A percentile compares a stretch with the other conserved stretches of the same genome.
Evolutionary conservation across 2,888 invertebrate genomes (phyloP).

Genomic region (Lithophane socia): DNA sequence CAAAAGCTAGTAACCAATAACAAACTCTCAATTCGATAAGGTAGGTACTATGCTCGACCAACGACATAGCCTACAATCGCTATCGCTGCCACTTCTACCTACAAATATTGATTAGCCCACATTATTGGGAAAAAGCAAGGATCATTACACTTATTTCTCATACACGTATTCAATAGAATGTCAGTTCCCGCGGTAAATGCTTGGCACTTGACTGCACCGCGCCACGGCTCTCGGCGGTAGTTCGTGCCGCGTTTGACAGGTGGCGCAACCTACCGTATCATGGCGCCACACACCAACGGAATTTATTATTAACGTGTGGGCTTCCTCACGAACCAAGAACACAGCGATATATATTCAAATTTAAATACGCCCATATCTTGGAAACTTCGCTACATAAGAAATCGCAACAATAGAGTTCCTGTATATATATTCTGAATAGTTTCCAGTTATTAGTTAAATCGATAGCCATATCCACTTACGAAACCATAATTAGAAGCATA

Average conservation of each 20-base stretch:
- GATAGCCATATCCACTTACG: constrained; percentile 52
- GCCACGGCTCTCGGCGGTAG: constrained; percentile 54
- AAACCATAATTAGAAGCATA: constrained; percentile 60
- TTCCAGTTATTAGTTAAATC: constrained; percentile 48
- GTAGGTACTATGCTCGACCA: neutral
- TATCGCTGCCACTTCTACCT: neutral
- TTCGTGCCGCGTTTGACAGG: constrained; percentile 65
- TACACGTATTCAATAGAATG: constrained; percentile 60
- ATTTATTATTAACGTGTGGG: constrained; percentile 65
- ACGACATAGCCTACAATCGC: neutral
- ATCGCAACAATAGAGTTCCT: constrained; percentile 31
- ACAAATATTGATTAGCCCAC: constrained; percentile 43
- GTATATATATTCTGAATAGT: constrained; percentile 33
- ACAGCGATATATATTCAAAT: constrained; percentile 38
- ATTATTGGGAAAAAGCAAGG: constrained; percentile 51
- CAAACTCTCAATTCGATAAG: neutral
- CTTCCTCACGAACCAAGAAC: constrained; percentile 60
- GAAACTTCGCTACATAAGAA: constrained; percentile 21
- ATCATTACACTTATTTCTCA: constrained; percentile 57
- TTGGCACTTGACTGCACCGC: constrained; percentile 56
- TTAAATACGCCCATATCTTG: constrained; percentile 22
- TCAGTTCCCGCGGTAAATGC: constrained; percentile 61
- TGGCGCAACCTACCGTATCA: constrained; percentile 63
- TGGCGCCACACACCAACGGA: constrained; percentile 66
- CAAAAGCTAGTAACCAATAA: neutral